Base-by-base conservation (phyloP, 2,797 vertebrate genomes). In the Ambastaia sidthimunki region DNA sequence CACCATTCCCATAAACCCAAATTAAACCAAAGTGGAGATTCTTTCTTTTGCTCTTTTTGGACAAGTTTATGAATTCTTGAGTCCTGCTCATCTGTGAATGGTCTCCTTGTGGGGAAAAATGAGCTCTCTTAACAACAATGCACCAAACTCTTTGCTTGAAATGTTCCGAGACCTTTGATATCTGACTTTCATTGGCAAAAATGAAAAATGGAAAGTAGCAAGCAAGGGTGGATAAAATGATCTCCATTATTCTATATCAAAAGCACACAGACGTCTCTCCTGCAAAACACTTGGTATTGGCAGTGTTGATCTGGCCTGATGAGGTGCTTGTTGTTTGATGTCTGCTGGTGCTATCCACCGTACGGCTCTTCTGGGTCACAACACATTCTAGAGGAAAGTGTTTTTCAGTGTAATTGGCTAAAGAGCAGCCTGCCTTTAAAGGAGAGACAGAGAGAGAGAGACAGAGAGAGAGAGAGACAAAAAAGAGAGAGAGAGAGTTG, bases 341-440 rank as follows among this genome's bases (percentile, higher is more conserved):
- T 77, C 66, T 25, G 68, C 4, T 65, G 47, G 66, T 44, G 48
- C 74, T 41, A 50, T 66, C 67, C 23, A 19, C 12, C 18, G 25
- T 25, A 34, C n/a, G 15, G 11, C 34, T 41, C 34, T 67, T 41
- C 47, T 5, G 66, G 41, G 41, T 68, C 66, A 21, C 18, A 21
- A 11, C 47, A 9, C 41, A n/a, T 21, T 54, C 62, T 62, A 48
- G 70, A 72, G 23, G 34, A 72, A 21, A 48, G 21, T 19, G 28
- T 28, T 28, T 55, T 65, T 4, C 28, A 0, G 15, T 31, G 70
- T 18, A 60, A 71, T 15, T 66, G n/a, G 60, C 71, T 67, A 82
- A 76, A 69, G 57, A 57, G 19, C 65, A 52, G 18, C 52, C 76
- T 88, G 88, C 84, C 88, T 90, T 88, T 88, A 90, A 90, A 88